Conservation (phyloP, 1,140 invertebrate species). For the Bilobella aurantiaca region DNA sequence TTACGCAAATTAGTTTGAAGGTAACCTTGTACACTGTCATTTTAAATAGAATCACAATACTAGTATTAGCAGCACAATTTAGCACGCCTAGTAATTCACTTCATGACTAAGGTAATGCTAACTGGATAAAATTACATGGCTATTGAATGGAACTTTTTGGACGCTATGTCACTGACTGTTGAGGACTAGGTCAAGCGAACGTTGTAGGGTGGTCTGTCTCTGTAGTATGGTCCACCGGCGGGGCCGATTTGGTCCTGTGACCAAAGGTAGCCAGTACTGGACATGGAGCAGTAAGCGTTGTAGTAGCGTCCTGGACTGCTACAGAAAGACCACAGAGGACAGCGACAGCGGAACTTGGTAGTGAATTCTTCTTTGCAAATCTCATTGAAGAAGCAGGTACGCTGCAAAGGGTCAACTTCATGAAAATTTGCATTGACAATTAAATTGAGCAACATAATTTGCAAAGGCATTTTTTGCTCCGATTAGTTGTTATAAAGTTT, state of each 20-base stretch:
- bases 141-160: too few species aligned
- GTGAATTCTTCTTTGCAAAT: slow-evolving; percentile 62
- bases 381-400: slow-evolving; percentile 87
- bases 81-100: too few species aligned
- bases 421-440: slow-evolving; percentile 19
- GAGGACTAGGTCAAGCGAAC: not conserved
- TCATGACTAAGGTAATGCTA: too few species aligned
- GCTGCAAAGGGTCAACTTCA: slow-evolving; percentile 43
- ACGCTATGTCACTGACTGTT: too few species aligned
- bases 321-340: slow-evolving; percentile 75
- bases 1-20: too few species aligned
- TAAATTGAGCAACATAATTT: slow-evolving; percentile 4
- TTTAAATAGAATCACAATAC: too few species aligned
- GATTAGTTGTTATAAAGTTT: too few species aligned
- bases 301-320: slow-evolving; percentile 76
- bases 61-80: too few species aligned
- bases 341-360: slow-evolving; percentile 65
- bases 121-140: too few species aligned
- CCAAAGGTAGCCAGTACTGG: slow-evolving; percentile 64
- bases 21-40: too few species aligned
- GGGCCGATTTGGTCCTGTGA: slow-evolving; percentile 28
- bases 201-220: not conserved
- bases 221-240: not conserved
- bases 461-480: not conserved
- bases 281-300: slow-evolving; percentile 80